These are phyloP conservation scores for Cheilosia variabilis DNA, from an alignment of 2,888 invertebrate species.

Conservation along the genomic window DNA sequence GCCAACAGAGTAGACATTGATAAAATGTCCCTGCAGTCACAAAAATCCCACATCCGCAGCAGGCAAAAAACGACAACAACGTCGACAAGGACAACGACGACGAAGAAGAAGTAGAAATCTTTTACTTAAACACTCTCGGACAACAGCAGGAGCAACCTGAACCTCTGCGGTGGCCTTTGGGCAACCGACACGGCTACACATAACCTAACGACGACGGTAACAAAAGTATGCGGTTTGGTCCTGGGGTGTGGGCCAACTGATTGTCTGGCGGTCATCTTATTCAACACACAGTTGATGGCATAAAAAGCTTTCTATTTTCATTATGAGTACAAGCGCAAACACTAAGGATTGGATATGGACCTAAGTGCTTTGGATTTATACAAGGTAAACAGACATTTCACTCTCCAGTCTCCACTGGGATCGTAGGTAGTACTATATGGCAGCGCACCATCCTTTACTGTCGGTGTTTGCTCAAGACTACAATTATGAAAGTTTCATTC, in stretches of 20 bases:
- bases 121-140: constrained; percentile 72
- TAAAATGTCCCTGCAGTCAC: constrained; percentile 75
- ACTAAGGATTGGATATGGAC: constrained; percentile 76
- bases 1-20: constrained; percentile 75
- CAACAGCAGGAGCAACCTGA: constrained; percentile 71
- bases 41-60: constrained; percentile 74
- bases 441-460: constrained; percentile 23
- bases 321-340: constrained; percentile 78
- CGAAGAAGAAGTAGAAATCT: constrained; percentile 64
- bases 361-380: constrained; percentile 76
- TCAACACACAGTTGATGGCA: constrained; percentile 72
- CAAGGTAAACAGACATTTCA: constrained; percentile 77
- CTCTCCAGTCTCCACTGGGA: constrained; percentile 58
- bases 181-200: constrained; percentile 23
- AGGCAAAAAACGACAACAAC: constrained; percentile 35
- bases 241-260: constrained; percentile 46
- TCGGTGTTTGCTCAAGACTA: constrained; percentile 74
- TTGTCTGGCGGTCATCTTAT: constrained; percentile 75
- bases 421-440: constrained; percentile 22
- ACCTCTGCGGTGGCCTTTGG: constrained; percentile 66
- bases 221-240: constrained; percentile 73
- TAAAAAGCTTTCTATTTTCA: constrained; percentile 78
- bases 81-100: constrained; percentile 21
- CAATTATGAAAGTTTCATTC: constrained; percentile 75
- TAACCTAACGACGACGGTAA: constrained; percentile 56